Percentiles rank a stretch among this genome's conserved stretches.
phyloP scores from a whole-genome alignment of 2,888 invertebrate genomes.

The Sesia apiformis region DNA sequence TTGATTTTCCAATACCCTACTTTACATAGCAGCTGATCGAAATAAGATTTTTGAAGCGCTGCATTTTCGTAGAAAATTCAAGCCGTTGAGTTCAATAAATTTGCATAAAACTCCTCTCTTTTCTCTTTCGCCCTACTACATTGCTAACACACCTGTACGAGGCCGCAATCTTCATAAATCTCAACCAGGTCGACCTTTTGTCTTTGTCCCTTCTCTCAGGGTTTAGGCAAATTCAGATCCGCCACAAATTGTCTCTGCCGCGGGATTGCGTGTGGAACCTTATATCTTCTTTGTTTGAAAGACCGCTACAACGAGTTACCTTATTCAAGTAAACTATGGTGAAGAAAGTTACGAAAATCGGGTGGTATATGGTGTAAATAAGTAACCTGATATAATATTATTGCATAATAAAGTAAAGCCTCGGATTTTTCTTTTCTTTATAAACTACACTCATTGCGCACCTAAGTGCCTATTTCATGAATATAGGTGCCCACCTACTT shows the following conservation, averaged over 20 bases:
- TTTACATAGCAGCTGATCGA: too few relatives aligned
- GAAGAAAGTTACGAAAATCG: slow-evolving; percentile 44
- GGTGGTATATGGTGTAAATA: slow-evolving; percentile 44
- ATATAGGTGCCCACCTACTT: too few relatives aligned
- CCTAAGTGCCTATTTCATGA: too few relatives aligned
- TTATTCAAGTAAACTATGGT: slow-evolving; percentile 40
- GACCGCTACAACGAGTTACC: slow-evolving; percentile 16
- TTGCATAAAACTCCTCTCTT: slow-evolving; percentile 8
- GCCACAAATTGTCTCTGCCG: slow-evolving; percentile 51
- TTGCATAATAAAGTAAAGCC: slow-evolving; percentile 20
- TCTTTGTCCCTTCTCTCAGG: slow-evolving; percentile 51
- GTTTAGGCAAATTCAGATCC: slow-evolving; percentile 59
- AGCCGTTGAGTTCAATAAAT: too few relatives aligned
- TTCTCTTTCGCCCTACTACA: slow-evolving; percentile 4
- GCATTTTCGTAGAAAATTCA: too few relatives aligned
- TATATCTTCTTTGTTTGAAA: slow-evolving; percentile 33
- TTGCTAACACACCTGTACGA: slow-evolving; percentile 17
- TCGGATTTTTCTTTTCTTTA: slow-evolving; percentile 17
- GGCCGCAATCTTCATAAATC: slow-evolving; percentile 63
- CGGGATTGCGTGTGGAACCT: slow-evolving; percentile 23
- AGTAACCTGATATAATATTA: slow-evolving; percentile 20
- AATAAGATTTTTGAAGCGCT: too few relatives aligned
- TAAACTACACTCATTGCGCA: neutral
- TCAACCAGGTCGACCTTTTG: slow-evolving; percentile 53
- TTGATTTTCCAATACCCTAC: too few relatives aligned